phyloP scores from a whole-genome alignment of 2,797 vertebrate genomes.

The Pachyuromys duprasi region DNA sequence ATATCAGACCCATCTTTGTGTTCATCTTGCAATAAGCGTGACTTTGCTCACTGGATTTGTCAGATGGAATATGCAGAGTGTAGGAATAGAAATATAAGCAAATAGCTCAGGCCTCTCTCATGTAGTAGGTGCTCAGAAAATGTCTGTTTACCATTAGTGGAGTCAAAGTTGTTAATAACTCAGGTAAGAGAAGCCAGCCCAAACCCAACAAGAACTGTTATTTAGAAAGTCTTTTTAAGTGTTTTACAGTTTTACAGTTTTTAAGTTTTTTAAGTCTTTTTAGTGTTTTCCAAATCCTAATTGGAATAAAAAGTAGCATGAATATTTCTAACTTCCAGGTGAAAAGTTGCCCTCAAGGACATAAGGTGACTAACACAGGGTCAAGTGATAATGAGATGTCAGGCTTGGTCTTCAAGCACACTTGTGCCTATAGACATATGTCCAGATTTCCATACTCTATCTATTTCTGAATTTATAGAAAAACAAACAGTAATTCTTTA shows the following conservation, averaged over 20 bases:
- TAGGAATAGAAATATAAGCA: background rate
- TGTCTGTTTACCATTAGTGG: background rate
- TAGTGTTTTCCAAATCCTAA: background rate
- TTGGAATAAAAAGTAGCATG: background rate
- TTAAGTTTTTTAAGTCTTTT: background rate
- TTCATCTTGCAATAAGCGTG: background rate
- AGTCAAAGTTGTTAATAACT: background rate
- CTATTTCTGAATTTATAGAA: constrained; percentile 1
- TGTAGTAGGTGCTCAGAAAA: background rate
- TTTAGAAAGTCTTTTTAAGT: background rate
- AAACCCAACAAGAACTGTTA: background rate
- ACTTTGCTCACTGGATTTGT: constrained; percentile 21
- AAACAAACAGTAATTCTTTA: background rate
- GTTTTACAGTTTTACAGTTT: too few species aligned
- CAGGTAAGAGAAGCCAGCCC: background rate
- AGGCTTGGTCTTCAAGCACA: background rate
- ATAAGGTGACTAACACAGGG: background rate
- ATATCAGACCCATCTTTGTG: constrained; percentile 7
- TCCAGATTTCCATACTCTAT: background rate
- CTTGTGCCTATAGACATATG: background rate
- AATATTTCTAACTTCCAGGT: constrained; percentile 30
- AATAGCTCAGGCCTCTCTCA: background rate
- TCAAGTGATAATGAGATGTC: background rate
- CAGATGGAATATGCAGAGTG: background rate
- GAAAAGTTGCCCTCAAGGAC: background rate